Evolutionary conservation across 1,140 invertebrate species (phyloP).

Genomic region (Phortica variegata): DNA sequence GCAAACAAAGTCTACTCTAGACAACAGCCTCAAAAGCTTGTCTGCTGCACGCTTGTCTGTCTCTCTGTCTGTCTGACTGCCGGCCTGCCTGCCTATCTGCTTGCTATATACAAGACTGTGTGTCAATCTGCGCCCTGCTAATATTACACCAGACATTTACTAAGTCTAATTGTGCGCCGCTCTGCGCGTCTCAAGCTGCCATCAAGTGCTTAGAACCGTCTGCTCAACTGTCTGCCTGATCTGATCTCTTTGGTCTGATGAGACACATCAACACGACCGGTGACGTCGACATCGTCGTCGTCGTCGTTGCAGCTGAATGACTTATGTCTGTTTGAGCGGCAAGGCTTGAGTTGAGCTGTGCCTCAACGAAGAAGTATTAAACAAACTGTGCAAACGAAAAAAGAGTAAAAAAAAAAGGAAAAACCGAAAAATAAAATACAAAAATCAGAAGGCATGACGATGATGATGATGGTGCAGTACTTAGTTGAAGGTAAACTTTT

Average conservation of each 20-base stretch:
- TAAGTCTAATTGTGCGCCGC: neutral
- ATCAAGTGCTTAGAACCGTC: conserved; percentile 9
- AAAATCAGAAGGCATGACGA: no score
- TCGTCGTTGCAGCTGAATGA: conserved; percentile 33
- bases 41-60: conserved; percentile 1
- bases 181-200: neutral
- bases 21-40: conserved; percentile 10
- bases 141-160: no score
- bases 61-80: conserved; percentile 19
- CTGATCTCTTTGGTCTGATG: no score
- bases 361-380: no score
- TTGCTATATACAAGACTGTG: no score
- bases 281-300: neutral
- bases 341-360: no score
- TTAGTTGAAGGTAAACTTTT: neutral
- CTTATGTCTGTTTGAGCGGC: conserved; percentile 56
- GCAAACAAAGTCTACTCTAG: conserved; percentile 37
- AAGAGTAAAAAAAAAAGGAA: no score
- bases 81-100: conserved; percentile 12
- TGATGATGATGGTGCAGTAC: no score
- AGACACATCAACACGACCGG: no score
- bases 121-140: no score
- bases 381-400: no score
- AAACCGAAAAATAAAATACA: no score
- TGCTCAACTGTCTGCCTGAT: conserved; percentile 20